Percentiles rank a stretch among this genome's conserved stretches.
phyloP scores from a whole-genome alignment of 2,888 invertebrate species.

The Heteromyza rotundicornis region DNA sequence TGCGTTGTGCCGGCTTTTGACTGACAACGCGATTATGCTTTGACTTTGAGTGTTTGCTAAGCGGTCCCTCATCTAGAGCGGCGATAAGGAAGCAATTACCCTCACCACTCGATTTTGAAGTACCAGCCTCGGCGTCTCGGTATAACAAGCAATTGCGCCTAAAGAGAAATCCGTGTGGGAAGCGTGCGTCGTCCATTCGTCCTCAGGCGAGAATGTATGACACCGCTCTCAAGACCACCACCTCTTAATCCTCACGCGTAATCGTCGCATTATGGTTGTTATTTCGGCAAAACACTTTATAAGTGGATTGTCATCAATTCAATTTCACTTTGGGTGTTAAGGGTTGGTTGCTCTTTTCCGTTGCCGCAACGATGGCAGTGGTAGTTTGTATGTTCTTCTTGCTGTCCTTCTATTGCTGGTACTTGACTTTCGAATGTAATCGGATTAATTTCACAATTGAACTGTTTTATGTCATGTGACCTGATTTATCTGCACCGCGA shows the following conservation, averaged over 20 bases:
- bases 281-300: not conserved
- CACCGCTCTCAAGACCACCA: too few relatives aligned
- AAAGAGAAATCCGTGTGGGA: slow-evolving; percentile 52
- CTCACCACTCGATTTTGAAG: slow-evolving; percentile 26
- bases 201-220: too few relatives aligned
- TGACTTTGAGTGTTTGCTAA: slow-evolving; percentile 37
- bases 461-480: slow-evolving; percentile 34
- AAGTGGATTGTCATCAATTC: not conserved
- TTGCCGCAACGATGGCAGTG: not conserved
- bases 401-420: not conserved
- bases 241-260: slow-evolving; percentile 21
- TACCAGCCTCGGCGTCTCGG: not conserved
- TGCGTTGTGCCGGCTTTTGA: slow-evolving; percentile 14
- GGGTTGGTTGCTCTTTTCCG: slow-evolving; percentile 4
- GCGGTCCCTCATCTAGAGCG: not conserved
- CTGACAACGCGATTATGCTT: slow-evolving; percentile 45
- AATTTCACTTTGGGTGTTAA: not conserved
- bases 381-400: slow-evolving; percentile 15
- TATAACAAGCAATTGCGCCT: slow-evolving; percentile 42
- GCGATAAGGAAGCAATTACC: slow-evolving; percentile 41
- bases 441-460: slow-evolving; percentile 50
- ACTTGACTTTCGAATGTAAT: slow-evolving; percentile 10
- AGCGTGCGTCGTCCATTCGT: slow-evolving; percentile 26
- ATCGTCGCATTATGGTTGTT: slow-evolving; percentile 27
- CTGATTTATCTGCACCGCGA: slow-evolving; percentile 36